Percentiles rank a stretch among this genome's conserved stretches.
phyloP scores from a whole-genome alignment of 1,140 invertebrate genomes.

The Drosophila takahashii region DNA sequence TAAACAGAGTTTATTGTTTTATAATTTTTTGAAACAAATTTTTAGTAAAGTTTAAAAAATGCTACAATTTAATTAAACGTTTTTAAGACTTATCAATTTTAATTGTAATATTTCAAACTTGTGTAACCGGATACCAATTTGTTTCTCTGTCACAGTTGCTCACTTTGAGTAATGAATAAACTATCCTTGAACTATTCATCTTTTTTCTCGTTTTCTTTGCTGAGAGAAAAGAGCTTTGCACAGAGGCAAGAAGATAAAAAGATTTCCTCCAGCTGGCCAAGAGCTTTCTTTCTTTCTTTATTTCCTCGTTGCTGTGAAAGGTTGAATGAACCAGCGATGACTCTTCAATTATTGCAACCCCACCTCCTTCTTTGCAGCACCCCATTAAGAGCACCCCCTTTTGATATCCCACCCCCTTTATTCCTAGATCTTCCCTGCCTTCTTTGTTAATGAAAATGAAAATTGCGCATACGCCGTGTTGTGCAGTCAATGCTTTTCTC shows the following conservation, averaged over 20 bases:
- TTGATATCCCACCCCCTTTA: not conserved
- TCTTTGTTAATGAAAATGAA: conserved; percentile 69
- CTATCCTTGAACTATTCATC: conserved; percentile 46
- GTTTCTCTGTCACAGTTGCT: conserved; percentile 17
- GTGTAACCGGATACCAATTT: not conserved
- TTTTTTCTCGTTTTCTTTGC: not conserved
- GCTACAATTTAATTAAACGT: too few relatives aligned
- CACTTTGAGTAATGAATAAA: conserved; percentile 37
- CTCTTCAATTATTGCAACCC: conserved; percentile 65
- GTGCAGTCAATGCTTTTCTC: conserved; percentile 56
- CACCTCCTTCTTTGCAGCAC: conserved; percentile 21
- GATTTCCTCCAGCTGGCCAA: conserved; percentile 22
- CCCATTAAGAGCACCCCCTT: not conserved
- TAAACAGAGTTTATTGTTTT: too few relatives aligned
- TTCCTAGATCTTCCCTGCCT: conserved; percentile 20
- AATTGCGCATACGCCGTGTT: conserved; percentile 74
- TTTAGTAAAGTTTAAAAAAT: too few relatives aligned
- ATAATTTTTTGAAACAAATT: too few relatives aligned
- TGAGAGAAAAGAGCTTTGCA: not conserved
- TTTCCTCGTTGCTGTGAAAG: conserved; percentile 28
- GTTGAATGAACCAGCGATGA: conserved; percentile 62
- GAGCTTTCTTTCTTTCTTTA: conserved; percentile 24
- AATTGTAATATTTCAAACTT: too few relatives aligned
- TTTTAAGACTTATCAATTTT: too few relatives aligned
- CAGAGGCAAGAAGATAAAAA: conserved; percentile 23